Evolutionary conservation across 2,888 invertebrate species (phyloP).

Genomic region (Synergus laeviventris): DNA sequence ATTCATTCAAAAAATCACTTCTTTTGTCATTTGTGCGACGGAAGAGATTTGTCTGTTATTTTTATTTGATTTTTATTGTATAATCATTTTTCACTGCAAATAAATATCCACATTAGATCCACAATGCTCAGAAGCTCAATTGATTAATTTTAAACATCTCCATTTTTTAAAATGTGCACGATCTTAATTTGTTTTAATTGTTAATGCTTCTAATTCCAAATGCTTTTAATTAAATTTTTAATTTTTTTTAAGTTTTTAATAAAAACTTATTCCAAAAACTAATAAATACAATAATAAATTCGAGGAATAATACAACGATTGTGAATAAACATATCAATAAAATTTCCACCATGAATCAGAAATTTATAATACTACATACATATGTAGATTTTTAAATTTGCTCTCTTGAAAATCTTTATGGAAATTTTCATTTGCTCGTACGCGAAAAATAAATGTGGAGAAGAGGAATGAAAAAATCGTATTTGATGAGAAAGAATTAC

Average conservation of each 20-base stretch:
- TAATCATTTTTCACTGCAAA: background rate
- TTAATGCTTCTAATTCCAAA: no score
- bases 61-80: background rate
- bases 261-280: no score
- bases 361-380: no score
- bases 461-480: background rate
- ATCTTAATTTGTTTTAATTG: no score
- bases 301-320: no score
- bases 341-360: background rate
- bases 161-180: no score
- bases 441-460: background rate
- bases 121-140: no score
- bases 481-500: background rate
- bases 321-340: background rate
- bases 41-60: background rate
- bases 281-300: no score
- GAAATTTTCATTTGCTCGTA: background rate
- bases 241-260: no score
- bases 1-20: slow-evolving; percentile 26
- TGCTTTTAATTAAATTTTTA: no score
- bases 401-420: background rate
- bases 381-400: background rate
- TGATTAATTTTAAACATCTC: no score
- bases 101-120: background rate
- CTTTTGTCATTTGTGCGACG: background rate